Evolutionary conservation across 2,113 vertebrate genomes (phyloP), one percentile per base, ranked within the genome.

Genomic region (Galeopterus variegatus): DNA sequence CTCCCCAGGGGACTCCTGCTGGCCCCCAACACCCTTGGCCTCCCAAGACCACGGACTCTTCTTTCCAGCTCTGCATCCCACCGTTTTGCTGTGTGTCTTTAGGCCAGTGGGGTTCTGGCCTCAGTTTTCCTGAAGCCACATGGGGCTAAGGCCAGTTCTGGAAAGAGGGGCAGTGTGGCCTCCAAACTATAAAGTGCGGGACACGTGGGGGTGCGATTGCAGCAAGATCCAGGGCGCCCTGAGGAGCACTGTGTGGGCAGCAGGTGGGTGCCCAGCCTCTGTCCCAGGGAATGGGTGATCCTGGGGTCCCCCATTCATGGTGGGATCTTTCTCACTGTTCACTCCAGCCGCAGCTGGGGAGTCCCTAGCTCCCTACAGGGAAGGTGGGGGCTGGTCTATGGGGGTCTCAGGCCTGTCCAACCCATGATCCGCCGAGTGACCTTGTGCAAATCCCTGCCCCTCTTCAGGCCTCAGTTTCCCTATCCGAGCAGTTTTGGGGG

Each of bases 301-400:
- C 95, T 56, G 52, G 52, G 86, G 67, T n/a, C n/a, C 77, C 18
- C 76, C 93, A 0, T 23, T 3, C 23, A 17, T n/a, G 50, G 54
- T 12, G 0, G 90, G 96, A 80, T 80, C 96, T 65, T 96, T 76
- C 95, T 95, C 95, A 77, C 90, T 65, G 31, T 60, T 80, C 45
- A 65, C 17, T 19, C 3, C 31, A 50, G 7, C 2, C 0, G 6
- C 19, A 4, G 2, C 7, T 8, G n/a, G 26, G 36, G 89, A 4
- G 28, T 52, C 65, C 18, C 0, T 62, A 62, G 56, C 92, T 85
- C 1, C 28, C 10, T 1, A 4, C 18, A 31, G 58, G 60, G 52
- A 33, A 14, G 12, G 18, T 75, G 52, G 31, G 67, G 69, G 41
- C 8, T 21, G 56, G 3, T 36, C 79, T 5, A 4, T 41, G 45